Evolutionary conservation across 2,888 invertebrate genomes (phyloP), one percentile per base, ranked within the genome.

Genomic region (Mayetiola destructor): DNA sequence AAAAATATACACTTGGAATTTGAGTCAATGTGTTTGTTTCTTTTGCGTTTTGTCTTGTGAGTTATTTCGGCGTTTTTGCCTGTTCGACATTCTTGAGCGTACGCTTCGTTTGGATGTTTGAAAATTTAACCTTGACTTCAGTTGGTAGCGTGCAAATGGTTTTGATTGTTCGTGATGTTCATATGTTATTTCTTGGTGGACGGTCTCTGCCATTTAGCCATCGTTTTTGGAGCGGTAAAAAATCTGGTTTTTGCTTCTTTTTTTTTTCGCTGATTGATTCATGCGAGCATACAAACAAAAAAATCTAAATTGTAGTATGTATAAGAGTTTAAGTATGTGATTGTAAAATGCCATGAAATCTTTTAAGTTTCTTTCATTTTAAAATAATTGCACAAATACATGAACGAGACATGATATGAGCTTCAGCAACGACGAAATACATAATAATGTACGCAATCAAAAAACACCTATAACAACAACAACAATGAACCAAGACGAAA

Each of bases 121-220:
- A 48, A 48, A 48, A 48, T 48, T 48, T 48, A 48, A 48, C 48
- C 48, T 48, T 48, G 48, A 48, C 48, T 48, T 48, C 48, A 48
- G 27, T 48, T 48, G 48, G 48, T 27, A 48, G 48, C 48, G 48
- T 48, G 48, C 29, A 48, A 48, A 16, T 23, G 21, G 20, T 40
- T 40, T 40, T 23, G 21, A 9, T 20, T 40, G 20, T 40, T n/a
- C n/a, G n/a, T n/a, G n/a, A n/a, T n/a, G n/a, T n/a, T n/a, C n/a
- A n/a, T n/a, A n/a, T n/a, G n/a, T n/a, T n/a, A n/a, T n/a, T n/a
- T n/a, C n/a, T n/a, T n/a, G n/a, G n/a, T n/a, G n/a, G n/a, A n/a
- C n/a, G n/a, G n/a, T n/a, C n/a, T n/a, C n/a, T n/a, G n/a, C n/a
- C n/a, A n/a, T n/a, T n/a, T n/a, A n/a, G n/a, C n/a, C n/a, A n/a